These are phyloP conservation scores for Burhinus oedicnemus DNA, from an alignment of 2,113 vertebrate species.

Conservation along the genomic window DNA sequence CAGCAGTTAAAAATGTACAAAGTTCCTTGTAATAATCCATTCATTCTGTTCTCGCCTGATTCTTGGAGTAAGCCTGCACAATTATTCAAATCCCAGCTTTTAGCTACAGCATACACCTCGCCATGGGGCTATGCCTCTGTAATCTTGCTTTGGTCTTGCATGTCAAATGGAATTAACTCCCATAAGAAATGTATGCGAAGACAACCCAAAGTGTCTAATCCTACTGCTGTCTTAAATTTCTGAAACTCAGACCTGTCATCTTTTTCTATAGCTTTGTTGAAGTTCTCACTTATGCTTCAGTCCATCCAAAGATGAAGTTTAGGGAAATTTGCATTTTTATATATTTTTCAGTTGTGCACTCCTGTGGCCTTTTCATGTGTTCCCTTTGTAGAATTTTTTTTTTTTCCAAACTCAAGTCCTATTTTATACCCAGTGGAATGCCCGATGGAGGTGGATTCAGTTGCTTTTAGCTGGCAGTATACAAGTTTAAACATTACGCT, in stretches of 20 bases:
- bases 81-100: constrained; percentile 99
- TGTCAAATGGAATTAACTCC: constrained; percentile 99
- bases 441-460: constrained; percentile 40
- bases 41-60: constrained; percentile 98
- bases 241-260: constrained; percentile 99
- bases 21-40: constrained; percentile 97
- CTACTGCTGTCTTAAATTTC: constrained; percentile 93
- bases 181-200: constrained; percentile 98
- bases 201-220: constrained; percentile 98
- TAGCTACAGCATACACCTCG: constrained; percentile 98
- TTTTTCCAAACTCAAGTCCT: not conserved
- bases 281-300: constrained; percentile 81
- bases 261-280: constrained; percentile 83
- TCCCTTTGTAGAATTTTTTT: constrained; percentile 61
- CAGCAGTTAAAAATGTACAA: constrained; percentile 93
- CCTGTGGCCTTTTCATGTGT: constrained; percentile 68
- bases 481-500: not conserved
- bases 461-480: not conserved
- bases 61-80: constrained; percentile 97
- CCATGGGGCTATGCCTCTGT: constrained; percentile 94
- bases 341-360: constrained; percentile 72
- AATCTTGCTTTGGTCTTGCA: constrained; percentile 99
- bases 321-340: constrained; percentile 83
- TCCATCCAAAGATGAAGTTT: constrained; percentile 79
- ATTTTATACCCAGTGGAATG: constrained; percentile 47